These are phyloP conservation scores for Drosophila aldrichi DNA, from an alignment of 2,888 invertebrate genomes.

Conservation along the genomic window DNA sequence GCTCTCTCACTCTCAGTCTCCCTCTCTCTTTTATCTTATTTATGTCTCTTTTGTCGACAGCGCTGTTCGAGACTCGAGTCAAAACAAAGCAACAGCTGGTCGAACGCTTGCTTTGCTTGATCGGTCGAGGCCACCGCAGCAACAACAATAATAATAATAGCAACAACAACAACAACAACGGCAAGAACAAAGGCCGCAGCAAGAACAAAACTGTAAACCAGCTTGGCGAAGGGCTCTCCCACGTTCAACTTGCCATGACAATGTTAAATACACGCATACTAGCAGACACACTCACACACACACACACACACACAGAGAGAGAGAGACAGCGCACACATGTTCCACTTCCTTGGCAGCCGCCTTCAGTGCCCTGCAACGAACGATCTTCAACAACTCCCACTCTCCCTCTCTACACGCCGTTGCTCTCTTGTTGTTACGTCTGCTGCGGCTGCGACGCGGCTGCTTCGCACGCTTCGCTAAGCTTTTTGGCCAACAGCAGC, in stretches of 20 bases:
- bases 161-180: slow-evolving; percentile 24
- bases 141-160: slow-evolving; percentile 21
- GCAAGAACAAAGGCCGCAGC: slow-evolving; percentile 45
- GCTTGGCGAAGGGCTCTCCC: slow-evolving; percentile 73
- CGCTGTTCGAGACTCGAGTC: slow-evolving; percentile 13
- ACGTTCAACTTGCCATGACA: slow-evolving; percentile 70
- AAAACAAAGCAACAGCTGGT: slow-evolving; percentile 65
- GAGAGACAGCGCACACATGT: slow-evolving; percentile 35
- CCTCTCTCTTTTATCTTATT: not conserved
- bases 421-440: slow-evolving; percentile 11
- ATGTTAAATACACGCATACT: slow-evolving; percentile 34
- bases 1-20: not conserved
- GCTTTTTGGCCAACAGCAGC: slow-evolving; percentile 69
- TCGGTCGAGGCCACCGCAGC: slow-evolving; percentile 69
- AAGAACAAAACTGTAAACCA: slow-evolving; percentile 50
- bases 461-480: slow-evolving; percentile 62
- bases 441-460: slow-evolving; percentile 17
- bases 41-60: slow-evolving; percentile 8
- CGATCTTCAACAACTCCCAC: slow-evolving; percentile 43
- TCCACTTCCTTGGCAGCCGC: slow-evolving; percentile 69
- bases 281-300: slow-evolving; percentile 3
- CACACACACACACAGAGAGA: slow-evolving; percentile 8
- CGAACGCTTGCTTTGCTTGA: slow-evolving; percentile 49
- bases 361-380: slow-evolving; percentile 36
- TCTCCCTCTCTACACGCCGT: slow-evolving; percentile 22